Percentiles rank a stretch among this genome's conserved stretches.
Evolutionary conservation across 2,113 vertebrate genomes (phyloP).

Genomic region (Miniopterus natalensis): DNA sequence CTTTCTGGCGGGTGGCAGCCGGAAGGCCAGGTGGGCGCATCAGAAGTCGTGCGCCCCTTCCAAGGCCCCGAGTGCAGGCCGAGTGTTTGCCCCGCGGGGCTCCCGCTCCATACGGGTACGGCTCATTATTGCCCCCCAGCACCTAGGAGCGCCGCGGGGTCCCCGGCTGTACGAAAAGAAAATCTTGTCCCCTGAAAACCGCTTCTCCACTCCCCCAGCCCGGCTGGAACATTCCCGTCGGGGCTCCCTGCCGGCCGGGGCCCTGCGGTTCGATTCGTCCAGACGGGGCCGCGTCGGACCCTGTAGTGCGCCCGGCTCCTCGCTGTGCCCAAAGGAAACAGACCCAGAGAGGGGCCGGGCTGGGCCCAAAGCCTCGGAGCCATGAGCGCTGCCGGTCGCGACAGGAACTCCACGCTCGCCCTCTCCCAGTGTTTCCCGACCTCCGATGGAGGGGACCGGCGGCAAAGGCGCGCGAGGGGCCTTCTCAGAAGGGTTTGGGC

Average conservation of each 20-base stretch:
- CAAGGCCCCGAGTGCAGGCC: background rate
- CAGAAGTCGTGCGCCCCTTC: background rate
- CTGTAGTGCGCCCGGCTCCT: background rate
- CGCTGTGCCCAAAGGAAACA: background rate
- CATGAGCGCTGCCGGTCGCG: accelerated
- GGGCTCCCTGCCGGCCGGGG: background rate
- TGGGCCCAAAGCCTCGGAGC: background rate
- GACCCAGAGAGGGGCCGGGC: background rate
- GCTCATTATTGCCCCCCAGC: background rate
- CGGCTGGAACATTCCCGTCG: background rate
- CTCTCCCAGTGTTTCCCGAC: background rate
- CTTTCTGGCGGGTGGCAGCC: background rate
- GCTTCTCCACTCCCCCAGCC: background rate
- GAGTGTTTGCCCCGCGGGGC: background rate
- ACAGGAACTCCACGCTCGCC: background rate
- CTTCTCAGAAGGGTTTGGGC: background rate
- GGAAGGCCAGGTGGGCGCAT: background rate
- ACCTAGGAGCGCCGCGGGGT: background rate
- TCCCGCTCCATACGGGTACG: accelerated
- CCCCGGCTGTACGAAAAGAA: background rate
- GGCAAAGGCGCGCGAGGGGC: background rate
- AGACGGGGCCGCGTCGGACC: background rate
- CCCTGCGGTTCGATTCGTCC: background rate
- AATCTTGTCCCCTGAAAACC: background rate
- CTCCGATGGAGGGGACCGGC: background rate